Evolutionary conservation across 2,888 invertebrate species (phyloP), one percentile per base, ranked within the genome.

Genomic region (Ormyrus labotus): DNA sequence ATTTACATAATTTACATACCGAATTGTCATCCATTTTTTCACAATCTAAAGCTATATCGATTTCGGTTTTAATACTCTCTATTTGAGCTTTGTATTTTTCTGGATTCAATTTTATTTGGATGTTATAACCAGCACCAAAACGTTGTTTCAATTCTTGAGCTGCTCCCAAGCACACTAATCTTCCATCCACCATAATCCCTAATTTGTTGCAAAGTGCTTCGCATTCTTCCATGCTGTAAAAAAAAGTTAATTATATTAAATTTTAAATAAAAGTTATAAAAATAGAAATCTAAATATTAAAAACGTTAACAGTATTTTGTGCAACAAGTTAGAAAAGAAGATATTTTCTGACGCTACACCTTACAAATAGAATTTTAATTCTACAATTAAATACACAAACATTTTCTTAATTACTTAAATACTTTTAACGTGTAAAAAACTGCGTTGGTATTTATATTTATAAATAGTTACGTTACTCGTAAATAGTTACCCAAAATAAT

Each of bases 191-290:
- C 96, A 97, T 94, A 80, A 97, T 96, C 0, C 94, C 96, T 83
- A 97, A 91, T 80, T 96, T 93, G 73, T 94, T 93, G 89, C 96
- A 96, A 47, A 96, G 92, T 51, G 95, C 94, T 88, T 97, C 96
- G 91, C 96, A 96, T 92, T 97, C 96, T 89, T 96, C 96, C 96
- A 97, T 96, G 87, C 96, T 96, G 87, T 77, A 79, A 34, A 34
- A 19, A 19, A 34, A 34, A 34, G 34, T 34, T 34, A 34, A 34
- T 34, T 34, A 4, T 34, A 4, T 34, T 34, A 2, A 48, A n/a
- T 65, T 4, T 34, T 34, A 34, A 34, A 34, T 34, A 34, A 34
- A 34, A 34, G 34, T 48, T n/a, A 34, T 34, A 34, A 68, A 13
- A 8, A 57, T 57, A 34, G 34, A 34, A 34, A 34, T 34, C 4